Percentiles rank a stretch among this genome's conserved stretches.
Evolutionary conservation across 1,140 invertebrate species (phyloP).

Genomic region (Penaeus indicus): DNA sequence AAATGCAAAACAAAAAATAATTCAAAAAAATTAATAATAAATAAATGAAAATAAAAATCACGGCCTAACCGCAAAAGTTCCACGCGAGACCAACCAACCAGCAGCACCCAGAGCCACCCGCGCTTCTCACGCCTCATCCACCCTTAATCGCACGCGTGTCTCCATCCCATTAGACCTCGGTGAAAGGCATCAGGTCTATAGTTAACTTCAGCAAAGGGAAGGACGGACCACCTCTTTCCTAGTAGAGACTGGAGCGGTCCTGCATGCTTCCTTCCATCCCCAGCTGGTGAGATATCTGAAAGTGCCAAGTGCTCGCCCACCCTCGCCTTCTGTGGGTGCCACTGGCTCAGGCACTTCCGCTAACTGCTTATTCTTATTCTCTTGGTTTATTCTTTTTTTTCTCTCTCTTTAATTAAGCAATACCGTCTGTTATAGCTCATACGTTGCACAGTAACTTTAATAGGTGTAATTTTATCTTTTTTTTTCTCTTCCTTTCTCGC

Average conservation of each 20-base stretch:
- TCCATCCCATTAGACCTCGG: conserved; percentile 55
- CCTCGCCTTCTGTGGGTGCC: not conserved
- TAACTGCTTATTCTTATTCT: not conserved
- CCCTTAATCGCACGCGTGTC: not conserved
- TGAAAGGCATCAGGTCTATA: conserved; percentile 62
- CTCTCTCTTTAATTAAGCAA: not conserved
- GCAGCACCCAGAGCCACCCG: too few species aligned
- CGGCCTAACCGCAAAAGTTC: too few species aligned
- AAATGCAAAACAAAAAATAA: too few species aligned
- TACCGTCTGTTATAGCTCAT: too few species aligned
- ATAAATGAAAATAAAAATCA: too few species aligned
- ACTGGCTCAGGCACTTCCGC: not conserved
- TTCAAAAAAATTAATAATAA: too few species aligned
- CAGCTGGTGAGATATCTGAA: conserved; percentile 44
- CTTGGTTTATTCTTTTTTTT: not conserved
- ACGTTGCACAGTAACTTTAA: too few species aligned
- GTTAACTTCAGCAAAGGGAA: conserved; percentile 64
- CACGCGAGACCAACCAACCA: too few species aligned
- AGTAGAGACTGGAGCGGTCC: conserved; percentile 53
- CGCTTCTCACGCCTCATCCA: not conserved
- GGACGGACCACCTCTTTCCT: conserved; percentile 58
- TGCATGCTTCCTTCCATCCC: conserved; percentile 52
- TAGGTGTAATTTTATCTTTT: too few species aligned
- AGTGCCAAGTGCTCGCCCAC: not conserved
- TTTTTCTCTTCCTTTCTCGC: too few species aligned